phyloP scores from a whole-genome alignment of 2,888 invertebrate species.

The Hybos culiciformis region DNA sequence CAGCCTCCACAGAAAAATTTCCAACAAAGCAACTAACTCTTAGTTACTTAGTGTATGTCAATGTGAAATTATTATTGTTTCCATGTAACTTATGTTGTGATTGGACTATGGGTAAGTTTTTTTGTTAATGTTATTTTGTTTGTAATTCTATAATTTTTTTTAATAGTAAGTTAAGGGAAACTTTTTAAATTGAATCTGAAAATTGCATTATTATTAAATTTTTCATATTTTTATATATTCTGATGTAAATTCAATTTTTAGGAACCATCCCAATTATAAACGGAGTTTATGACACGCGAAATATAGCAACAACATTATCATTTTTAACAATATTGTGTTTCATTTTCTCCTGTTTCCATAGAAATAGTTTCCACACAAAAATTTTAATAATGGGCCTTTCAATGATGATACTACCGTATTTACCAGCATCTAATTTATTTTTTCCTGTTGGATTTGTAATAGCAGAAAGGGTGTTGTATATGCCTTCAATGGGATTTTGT shows the following conservation, averaged over 20 bases:
- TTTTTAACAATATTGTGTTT: constrained; percentile 45
- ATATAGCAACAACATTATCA: constrained; percentile 61
- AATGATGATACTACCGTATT: constrained; percentile 76
- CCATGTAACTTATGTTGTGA: constrained; percentile 90
- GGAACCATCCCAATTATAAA: constrained; percentile 60
- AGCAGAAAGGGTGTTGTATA: constrained; percentile 88
- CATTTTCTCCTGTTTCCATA: constrained; percentile 36
- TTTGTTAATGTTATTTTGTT: constrained; percentile 45
- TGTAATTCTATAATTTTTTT: too few species aligned
- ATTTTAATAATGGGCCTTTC: constrained; percentile 66
- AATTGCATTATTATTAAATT: too few species aligned
- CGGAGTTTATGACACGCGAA: constrained; percentile 64
- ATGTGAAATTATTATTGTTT: constrained; percentile 77
- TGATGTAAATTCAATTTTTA: too few species aligned
- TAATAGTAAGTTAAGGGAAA: too few species aligned
- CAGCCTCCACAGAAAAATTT: constrained; percentile 75
- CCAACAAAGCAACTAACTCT: constrained; percentile 82
- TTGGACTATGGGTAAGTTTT: constrained; percentile 99
- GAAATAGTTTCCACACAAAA: constrained; percentile 48
- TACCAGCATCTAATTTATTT: constrained; percentile 93
- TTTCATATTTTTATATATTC: constrained; percentile 7
- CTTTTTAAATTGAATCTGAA: too few species aligned
- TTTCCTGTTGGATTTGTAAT: constrained; percentile 97
- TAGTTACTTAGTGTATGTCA: constrained; percentile 81
- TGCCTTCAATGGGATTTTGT: constrained; percentile 96